These are phyloP conservation scores for Panzeria rudis DNA, from an alignment of 2,888 invertebrate species.

Conservation along the genomic window DNA sequence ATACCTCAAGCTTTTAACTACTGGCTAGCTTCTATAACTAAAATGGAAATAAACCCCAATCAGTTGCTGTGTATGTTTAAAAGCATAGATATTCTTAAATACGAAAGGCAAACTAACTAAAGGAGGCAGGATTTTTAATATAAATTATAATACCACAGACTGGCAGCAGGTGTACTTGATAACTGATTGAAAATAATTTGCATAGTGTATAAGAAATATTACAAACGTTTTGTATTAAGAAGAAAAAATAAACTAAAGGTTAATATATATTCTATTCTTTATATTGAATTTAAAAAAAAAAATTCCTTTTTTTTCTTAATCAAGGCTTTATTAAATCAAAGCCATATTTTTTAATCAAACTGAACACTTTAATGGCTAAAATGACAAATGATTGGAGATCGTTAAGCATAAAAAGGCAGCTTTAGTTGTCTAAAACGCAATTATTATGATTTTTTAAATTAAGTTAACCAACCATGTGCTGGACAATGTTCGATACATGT, in stretches of 20 bases:
- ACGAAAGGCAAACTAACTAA: constrained; percentile 28
- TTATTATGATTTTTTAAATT: constrained; percentile 1
- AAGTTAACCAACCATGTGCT: not conserved
- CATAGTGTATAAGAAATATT: constrained; percentile 59
- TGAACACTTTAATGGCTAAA: constrained; percentile 30
- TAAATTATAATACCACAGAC: constrained; percentile 72
- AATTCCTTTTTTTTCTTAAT: not conserved
- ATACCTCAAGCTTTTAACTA: constrained; percentile 67
- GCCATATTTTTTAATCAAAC: constrained; percentile 47
- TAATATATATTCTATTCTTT: not conserved
- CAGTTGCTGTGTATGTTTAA: constrained; percentile 40
- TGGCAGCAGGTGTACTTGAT: constrained; percentile 73
- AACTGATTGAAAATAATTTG: constrained; percentile 73
- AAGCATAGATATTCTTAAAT: not conserved
- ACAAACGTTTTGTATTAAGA: constrained; percentile 18
- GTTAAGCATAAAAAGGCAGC: constrained; percentile 28
- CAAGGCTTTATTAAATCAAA: constrained; percentile 5
- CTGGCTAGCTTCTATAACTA: constrained; percentile 47
- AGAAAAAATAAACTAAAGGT: constrained; percentile 6
- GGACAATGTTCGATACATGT: constrained; percentile 11
- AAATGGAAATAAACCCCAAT: constrained; percentile 59
- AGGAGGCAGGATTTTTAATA: constrained; percentile 72
- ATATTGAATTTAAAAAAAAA: constrained; percentile 11
- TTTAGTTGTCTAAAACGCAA: constrained; percentile 10
- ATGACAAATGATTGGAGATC: constrained; percentile 68